Percentiles rank a stretch among this genome's conserved stretches.
Evolutionary conservation across 2,113 vertebrate genomes (phyloP).

Genomic region (Chloroceryle aenea): DNA sequence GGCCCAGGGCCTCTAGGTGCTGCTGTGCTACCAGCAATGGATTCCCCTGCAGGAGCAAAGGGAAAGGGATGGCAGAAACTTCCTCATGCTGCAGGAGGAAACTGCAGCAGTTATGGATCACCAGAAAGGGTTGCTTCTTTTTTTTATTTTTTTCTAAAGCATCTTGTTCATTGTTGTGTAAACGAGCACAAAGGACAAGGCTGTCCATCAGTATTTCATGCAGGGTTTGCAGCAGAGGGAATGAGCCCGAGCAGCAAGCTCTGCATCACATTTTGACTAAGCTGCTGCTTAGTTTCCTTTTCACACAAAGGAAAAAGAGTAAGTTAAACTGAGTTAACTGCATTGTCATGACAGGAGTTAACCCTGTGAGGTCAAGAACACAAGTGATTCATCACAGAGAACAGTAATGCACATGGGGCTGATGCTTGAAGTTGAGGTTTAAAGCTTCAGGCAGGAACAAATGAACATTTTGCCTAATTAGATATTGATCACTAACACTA

Average conservation of each 20-base stretch:
- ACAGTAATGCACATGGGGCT: not conserved
- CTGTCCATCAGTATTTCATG: not conserved
- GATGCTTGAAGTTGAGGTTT: slow-evolving; percentile 27
- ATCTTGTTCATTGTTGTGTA: not conserved
- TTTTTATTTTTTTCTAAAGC: not conserved
- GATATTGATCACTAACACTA: slow-evolving; percentile 58
- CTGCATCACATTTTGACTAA: not conserved
- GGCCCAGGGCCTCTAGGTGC: slow-evolving; percentile 52
- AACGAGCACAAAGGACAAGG: not conserved
- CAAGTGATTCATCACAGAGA: not conserved
- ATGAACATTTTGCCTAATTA: slow-evolving; percentile 70
- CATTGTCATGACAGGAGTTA: not conserved
- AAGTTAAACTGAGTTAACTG: not conserved
- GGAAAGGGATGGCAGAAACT: not conserved
- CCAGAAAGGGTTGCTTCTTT: not conserved
- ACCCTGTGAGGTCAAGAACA: not conserved
- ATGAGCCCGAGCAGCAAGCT: fast-evolving
- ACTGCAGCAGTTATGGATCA: not conserved
- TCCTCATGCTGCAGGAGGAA: not conserved
- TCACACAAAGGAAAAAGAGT: not conserved
- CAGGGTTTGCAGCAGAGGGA: not conserved
- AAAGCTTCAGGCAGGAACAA: slow-evolving; percentile 44
- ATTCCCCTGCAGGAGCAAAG: not conserved
- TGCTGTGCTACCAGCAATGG: slow-evolving; percentile 55
- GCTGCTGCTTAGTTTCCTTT: not conserved